These are phyloP conservation scores for Trissoscelio sp. DNA, from an alignment of 2,888 invertebrate species.

Conservation along the genomic window DNA sequence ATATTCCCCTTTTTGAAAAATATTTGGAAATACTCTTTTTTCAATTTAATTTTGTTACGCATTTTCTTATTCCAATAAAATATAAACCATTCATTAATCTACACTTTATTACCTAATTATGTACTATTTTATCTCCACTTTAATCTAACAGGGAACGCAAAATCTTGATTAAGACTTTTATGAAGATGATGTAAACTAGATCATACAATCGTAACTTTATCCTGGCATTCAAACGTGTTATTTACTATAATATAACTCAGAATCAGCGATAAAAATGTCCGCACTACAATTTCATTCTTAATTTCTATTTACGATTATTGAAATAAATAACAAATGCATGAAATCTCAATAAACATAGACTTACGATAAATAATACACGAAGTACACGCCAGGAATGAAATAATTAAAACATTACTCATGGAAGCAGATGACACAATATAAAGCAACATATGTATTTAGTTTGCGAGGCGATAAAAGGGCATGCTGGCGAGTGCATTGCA, in stretches of 20 bases:
- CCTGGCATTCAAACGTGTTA: not conserved
- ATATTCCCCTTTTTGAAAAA: too few relatives aligned
- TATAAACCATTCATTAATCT: too few relatives aligned
- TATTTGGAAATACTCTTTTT: too few relatives aligned
- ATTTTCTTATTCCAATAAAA: too few relatives aligned
- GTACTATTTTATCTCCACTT: not conserved
- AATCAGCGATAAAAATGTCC: not conserved
- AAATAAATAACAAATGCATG: conserved; percentile 5
- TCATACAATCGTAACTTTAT: conserved; percentile 10
- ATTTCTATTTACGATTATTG: not conserved
- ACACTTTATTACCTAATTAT: too few relatives aligned
- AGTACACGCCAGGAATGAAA: not conserved
- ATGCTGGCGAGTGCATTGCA: not conserved
- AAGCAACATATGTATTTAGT: not conserved
- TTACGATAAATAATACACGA: conserved; percentile 1
- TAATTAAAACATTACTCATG: conserved; percentile 44
- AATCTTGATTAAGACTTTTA: conserved; percentile 20
- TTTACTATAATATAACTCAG: not conserved
- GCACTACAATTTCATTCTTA: not conserved
- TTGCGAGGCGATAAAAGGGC: conserved; percentile 19
- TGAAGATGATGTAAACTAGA: not conserved
- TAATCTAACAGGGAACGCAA: not conserved
- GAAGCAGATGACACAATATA: not conserved
- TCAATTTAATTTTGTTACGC: too few relatives aligned
- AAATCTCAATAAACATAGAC: conserved; percentile 1